phyloP scores from a whole-genome alignment of 2,888 invertebrate species.

The Hyalella azteca region DNA sequence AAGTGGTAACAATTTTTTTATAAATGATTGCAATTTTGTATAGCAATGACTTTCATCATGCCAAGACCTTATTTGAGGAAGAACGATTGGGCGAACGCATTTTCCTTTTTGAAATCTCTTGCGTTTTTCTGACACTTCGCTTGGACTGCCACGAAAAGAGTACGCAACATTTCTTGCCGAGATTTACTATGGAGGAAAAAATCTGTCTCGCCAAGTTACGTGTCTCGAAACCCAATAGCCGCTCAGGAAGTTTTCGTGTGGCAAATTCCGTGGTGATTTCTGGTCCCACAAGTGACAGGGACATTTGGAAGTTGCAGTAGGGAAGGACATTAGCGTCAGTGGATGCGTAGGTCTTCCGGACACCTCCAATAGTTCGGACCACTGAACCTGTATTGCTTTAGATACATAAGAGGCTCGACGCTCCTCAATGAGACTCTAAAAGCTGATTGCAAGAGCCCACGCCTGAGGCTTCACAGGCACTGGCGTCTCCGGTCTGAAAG shows the following conservation, averaged over 20 bases:
- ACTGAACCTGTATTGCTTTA: conserved; percentile 21
- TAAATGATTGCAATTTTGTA: no score
- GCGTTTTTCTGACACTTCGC: neutral
- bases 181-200: conserved; percentile 3
- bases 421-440: conserved; percentile 3
- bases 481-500: neutral
- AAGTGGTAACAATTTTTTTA: no score
- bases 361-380: conserved; percentile 13
- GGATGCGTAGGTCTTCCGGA: conserved; percentile 9
- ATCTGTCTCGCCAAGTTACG: conserved; percentile 20
- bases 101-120: conserved; percentile 3
- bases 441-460: neutral
- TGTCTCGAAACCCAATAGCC: conserved; percentile 17
- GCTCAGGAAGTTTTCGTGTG: conserved; percentile 14
- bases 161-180: neutral
- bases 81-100: no score
- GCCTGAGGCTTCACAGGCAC: neutral
- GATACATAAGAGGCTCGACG: neutral
- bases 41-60: no score
- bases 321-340: conserved; percentile 10
- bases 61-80: no score
- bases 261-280: conserved; percentile 21
- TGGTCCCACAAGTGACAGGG: conserved; percentile 13
- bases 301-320: conserved; percentile 18
- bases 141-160: conserved; percentile 10